Evolutionary conservation across 2,888 invertebrate species (phyloP), one percentile per base, ranked within the genome.

Genomic region (Crocallis elinguaria): DNA sequence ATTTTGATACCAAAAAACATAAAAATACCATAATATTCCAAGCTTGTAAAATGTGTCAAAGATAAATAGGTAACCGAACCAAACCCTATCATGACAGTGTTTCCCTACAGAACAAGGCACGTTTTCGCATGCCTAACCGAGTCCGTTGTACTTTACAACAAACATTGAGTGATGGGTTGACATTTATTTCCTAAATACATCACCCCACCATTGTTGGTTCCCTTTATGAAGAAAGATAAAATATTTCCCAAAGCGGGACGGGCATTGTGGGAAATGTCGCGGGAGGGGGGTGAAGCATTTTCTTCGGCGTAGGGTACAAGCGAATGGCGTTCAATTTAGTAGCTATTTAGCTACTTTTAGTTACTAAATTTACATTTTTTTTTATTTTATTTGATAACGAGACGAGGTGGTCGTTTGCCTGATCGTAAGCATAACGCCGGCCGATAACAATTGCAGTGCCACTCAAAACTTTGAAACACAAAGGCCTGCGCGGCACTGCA

Each of bases 171-270:
- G 88, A 88, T 88, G 84, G 77, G 70, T 82, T 86, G 87, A 87
- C 87, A 86, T 88, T 88, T 88, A 86, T 88, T 88, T 84, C 78
- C 77, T 82, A 86, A 86, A 88, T 83, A 86, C 84, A 84, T 87
- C 84, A 83, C 78, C 80, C 77, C 60, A 65, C 81, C 76, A 85
- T 86, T 85, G 87, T 86, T 81, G 80, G 78, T 81, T 81, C 76
- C 82, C 82, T 88, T 86, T 88, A 85, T 87, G 85, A 87, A 86
- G 86, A 83, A 87, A 86, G 84, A 87, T 88, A 86, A 88, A 88
- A 89, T 87, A 88, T 87, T 88, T 87, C 81, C 84, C 79, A 69
- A 73, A 83, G 71, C 82, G 73, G 73, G 77, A 75, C 77, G 69
- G 80, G 78, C 68, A 81, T 87, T 87, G 86, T 82, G 77, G 75